Evolutionary conservation across 2,888 invertebrate genomes (phyloP), one percentile per base, ranked within the genome.

Genomic region (Sthenelais limicola): DNA sequence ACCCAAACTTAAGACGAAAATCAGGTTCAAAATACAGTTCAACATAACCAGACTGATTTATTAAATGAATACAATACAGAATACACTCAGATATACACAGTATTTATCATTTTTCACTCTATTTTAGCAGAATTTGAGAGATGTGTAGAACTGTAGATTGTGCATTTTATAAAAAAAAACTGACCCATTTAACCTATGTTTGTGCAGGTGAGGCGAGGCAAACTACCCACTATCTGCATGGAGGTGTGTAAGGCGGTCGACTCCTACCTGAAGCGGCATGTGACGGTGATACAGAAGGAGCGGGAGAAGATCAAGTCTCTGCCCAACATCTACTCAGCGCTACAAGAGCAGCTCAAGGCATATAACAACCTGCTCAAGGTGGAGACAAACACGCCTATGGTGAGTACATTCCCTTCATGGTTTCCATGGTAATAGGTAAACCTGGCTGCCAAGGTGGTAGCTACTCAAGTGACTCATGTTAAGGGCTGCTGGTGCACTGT

Each of bases 321-420:
- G 58, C 78, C 83, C 0, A 80, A 84, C 66, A 86, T 86, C 43
- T 83, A 84, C 1, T 81, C 85, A 9, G 82, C 85, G 12, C 74
- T 86, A 67, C 82, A 84, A 0, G 84, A 86, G 24, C 84, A 85
- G 73, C 79, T 86, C 47, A 83, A 85, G 72, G 76, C 80, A 2
- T 83, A 83, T 76, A 78, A 83, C 51, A 78, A 78, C 24, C 80
- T 86, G 18, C 77, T 84, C 4, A 82, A 82, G 70, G 80, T 83
- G n/a, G 80, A 82, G 70, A 72, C 52, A n/a, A 70, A 35, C 24
- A n/a, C n/a, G n/a, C n/a, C n/a, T n/a, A n/a, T n/a, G n/a, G n/a
- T n/a, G n/a, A n/a, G n/a, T n/a, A n/a, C n/a, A n/a, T n/a, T n/a
- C n/a, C n/a, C n/a, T n/a, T n/a, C n/a, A n/a, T n/a, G n/a, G n/a